These are phyloP conservation scores for Balaeniceps rex DNA, from an alignment of 2,113 vertebrate species.

Conservation along the genomic window DNA sequence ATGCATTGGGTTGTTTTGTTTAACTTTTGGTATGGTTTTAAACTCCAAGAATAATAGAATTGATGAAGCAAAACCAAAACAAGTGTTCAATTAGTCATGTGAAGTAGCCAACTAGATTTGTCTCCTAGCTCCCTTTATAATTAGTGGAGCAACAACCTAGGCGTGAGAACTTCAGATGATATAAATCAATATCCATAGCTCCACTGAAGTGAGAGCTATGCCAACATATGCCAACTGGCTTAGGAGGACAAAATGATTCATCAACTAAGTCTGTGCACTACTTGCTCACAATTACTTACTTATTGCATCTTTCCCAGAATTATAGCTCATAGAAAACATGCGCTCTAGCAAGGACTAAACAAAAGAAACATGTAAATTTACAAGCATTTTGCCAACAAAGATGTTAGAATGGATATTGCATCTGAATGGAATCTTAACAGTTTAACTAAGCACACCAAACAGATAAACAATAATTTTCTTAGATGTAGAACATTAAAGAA, in stretches of 20 bases:
- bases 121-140: background rate
- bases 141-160: background rate
- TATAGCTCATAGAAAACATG: background rate
- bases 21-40: background rate
- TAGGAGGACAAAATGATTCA: background rate
- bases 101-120: background rate
- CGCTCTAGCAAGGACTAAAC: background rate
- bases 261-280: background rate
- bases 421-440: background rate
- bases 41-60: background rate
- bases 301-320: background rate
- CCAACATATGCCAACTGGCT: background rate
- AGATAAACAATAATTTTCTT: background rate
- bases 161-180: background rate
- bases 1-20: background rate
- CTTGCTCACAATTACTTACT: background rate
- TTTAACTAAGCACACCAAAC: background rate
- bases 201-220: background rate
- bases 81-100: background rate
- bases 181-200: background rate
- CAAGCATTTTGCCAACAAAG: background rate
- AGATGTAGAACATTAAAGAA: background rate
- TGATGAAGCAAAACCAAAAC: background rate
- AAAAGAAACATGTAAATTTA: background rate
- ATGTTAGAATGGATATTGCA: background rate